Evolutionary conservation across 2,113 vertebrate species (phyloP), one percentile per base, ranked within the genome.

Genomic region (Benitochromis conjunctus): DNA sequence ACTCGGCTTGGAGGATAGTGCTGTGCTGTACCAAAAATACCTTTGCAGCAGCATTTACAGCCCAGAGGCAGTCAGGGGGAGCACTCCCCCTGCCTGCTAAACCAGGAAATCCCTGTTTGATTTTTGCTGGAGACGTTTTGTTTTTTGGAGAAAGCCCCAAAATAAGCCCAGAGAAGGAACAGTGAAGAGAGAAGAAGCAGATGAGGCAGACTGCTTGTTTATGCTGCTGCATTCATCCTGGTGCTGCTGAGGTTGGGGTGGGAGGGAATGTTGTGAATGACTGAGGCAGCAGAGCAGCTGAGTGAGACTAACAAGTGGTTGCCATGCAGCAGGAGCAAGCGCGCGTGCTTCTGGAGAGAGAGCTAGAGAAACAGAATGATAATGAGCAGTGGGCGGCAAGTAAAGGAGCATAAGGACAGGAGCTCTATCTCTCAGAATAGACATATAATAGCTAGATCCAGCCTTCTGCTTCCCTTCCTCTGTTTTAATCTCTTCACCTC

Each of bases 261-360:
- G 80, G 81, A 85, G 66, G 86, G 19, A 60, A 80, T 88, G 91
- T 90, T 92, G 79, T 94, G 89, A 94, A 91, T 94, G 93, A 94
- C 80, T 83, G 92, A 93, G 83, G 82, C 91, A 86, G 91, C 91
- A 89, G 89, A 91, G 91, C 87, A 94, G 90, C 92, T 92, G 92
- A 92, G 91, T 91, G 91, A 92, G 92, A 95, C 93, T 96, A 95
- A 95, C 95, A 95, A 95, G 94, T 96, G 94, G 95, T 95, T 95
- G 94, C 93, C 91, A 95, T 94, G 94, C 93, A 94, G 93, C 92
- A 93, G 91, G 81, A 93, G 93, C 88, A 84, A 92, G 95, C 84
- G 91, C 86, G 92, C 92, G 60, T 89, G 91, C 92, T 90, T 88
- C 94, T 90, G 84, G 90, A 94, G 88, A 84, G 86, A 88, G 92